These are phyloP conservation scores for Gallinago stenura DNA, from an alignment of 2,797 vertebrate species.

Conservation along the genomic window DNA sequence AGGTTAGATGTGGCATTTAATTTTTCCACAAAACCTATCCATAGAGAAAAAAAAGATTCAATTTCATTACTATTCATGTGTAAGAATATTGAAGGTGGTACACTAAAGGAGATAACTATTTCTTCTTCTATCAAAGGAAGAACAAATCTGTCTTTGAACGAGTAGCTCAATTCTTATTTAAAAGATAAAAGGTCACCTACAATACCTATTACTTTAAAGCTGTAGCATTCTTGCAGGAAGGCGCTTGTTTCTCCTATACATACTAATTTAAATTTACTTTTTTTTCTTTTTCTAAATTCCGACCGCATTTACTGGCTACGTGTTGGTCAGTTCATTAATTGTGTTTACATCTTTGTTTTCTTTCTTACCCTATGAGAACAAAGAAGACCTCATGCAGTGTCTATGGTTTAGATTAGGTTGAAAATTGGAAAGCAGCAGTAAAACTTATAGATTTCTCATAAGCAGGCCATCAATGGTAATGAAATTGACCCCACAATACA, in stretches of 20 bases:
- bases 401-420: constrained; percentile 45
- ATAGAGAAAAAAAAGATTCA: constrained; percentile 90
- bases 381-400: not conserved
- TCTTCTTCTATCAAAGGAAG: constrained; percentile 87
- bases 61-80: constrained; percentile 99
- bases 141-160: constrained; percentile 90
- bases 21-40: constrained; percentile 91
- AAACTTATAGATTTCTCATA: constrained; percentile 63
- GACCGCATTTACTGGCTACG: not conserved
- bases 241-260: constrained; percentile 74
- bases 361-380: constrained; percentile 18
- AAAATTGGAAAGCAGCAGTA: constrained; percentile 65
- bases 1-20: constrained; percentile 98
- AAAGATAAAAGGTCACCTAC: constrained; percentile 92
- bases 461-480: constrained; percentile 52
- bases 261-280: constrained; percentile 77
- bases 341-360: constrained; percentile 64
- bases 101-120: constrained; percentile 91
- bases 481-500: constrained; percentile 50
- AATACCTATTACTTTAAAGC: constrained; percentile 85
- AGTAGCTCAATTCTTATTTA: constrained; percentile 92
- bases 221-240: constrained; percentile 71
- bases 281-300: constrained; percentile 9
- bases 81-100: constrained; percentile 89
- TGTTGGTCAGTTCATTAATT: constrained; percentile 4